Base-by-base conservation (phyloP, 2,888 invertebrate genomes). In the Lomographa bimaculata region DNA sequence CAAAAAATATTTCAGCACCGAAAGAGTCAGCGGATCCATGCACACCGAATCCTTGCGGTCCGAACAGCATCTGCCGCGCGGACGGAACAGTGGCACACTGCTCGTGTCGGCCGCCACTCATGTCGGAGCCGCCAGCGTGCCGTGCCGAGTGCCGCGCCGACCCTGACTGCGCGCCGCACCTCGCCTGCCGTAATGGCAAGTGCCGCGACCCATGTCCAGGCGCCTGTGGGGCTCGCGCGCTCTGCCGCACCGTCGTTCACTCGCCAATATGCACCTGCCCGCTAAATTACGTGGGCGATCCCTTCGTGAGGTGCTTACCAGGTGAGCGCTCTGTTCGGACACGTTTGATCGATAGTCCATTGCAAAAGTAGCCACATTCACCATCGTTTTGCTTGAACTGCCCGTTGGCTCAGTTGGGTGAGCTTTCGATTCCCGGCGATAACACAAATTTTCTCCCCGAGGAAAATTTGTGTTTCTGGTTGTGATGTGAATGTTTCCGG, bases 211-310 rank as follows among this genome's bases (percentile, higher is more conserved):
- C 94, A 16, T 94, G 96, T 59, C 92, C 93, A 6, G 95, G 95
- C 28, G 91, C 93, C 28, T 96, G 96, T 63, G 96, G 96, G 7
- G 86, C 91, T 27, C 93, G 92, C 66, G 94, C 95, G 1, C 76
- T 91, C 49, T 96, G 96, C 60, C 91, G 92, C 59, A 93, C 94
- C 6, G 91, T 93, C 10, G 91, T 93, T 51, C 96, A 96, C 64
- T 90, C 93, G 25, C 94, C 96, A n/a, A 92, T 93, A 50, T 97
- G 97, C 72, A 90, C 91, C 11, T 96, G 95, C 59, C 91, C 91
- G 14, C 60, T 79, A 25, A 91, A 92, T 49, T 94, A 92, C 67
- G 91, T 91, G 23, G 95, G 95, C 11, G 93, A 95, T 90, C 95
- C 96, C 26, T 95, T 95, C 79, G 85, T 85, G 50, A 91, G 90